Base-by-base conservation (phyloP, 2,888 invertebrate species). In the Caenorhabditis sp. region DNA sequence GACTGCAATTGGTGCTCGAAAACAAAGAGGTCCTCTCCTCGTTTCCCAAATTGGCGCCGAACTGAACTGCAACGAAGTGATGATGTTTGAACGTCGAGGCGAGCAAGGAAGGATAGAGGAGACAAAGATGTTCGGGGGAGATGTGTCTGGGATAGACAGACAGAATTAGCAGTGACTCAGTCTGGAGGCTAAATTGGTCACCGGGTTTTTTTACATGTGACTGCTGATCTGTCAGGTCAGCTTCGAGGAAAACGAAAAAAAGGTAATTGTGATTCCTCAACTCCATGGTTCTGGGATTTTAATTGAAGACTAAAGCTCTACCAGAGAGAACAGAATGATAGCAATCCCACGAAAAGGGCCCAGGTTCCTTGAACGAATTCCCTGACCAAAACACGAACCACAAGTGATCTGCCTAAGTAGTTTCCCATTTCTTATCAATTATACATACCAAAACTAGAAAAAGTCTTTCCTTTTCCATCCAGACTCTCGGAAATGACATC, bases 401-500 rank as follows among this genome's bases (percentile, higher is more conserved):
- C 40, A 24, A 26, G 32, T 32, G 11, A 40, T 13, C 11, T 40
- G 40, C 40, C 6, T 40, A 15, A 18, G 26, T 24, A n/a, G n/a
- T 40, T 22, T 37, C 18, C 26, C n/a, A 32, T 37, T 65, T 35
- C 35, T 65, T 67, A 67, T 67, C 53, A 67, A 20, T 40, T 60
- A 20, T 40, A 40, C 40, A 40, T 40, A 40, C 37, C 20, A 35
- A 28, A 56, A 56, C 68, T 24, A 56, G 35, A 18, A 15, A 55
- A 35, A 2, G n/a, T n/a, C n/a, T n/a, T n/a, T 40, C 13, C 2
- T 13, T 40, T 40, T 13, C 40, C 40, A 6, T 40, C n/a, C n/a
- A n/a, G n/a, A n/a, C n/a, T n/a, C 40, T 40, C 70, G 65, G 51
- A 74, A 74, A 22, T 74, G 74, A 74, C 58, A 65, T 74, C 65